Evolutionary conservation across 2,113 vertebrate species (phyloP).

Genomic region (Nesoenas mayeri): DNA sequence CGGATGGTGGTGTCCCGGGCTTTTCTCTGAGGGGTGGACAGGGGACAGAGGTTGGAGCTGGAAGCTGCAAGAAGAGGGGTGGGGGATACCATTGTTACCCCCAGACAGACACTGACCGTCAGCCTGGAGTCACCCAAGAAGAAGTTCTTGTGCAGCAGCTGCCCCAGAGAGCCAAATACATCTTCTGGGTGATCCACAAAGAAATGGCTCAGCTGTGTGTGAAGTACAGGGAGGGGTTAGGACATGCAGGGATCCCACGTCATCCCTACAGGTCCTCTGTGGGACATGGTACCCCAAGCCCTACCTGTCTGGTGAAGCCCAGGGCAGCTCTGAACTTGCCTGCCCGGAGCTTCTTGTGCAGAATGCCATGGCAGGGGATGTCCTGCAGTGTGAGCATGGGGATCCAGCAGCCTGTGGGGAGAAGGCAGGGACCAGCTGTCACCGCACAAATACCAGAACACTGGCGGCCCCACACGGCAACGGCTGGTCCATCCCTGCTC

Average conservation of each 20-base stretch:
- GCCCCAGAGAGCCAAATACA: conserved; percentile 10
- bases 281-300: rapidly evolving
- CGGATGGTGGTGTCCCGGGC: neutral
- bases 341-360: neutral
- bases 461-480: rapidly evolving
- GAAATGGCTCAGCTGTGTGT: neutral
- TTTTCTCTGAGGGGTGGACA: neutral
- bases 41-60: neutral
- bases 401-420: neutral
- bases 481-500: rapidly evolving
- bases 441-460: neutral
- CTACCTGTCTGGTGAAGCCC: conserved; percentile 43
- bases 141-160: conserved; percentile 34
- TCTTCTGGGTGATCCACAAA: conserved; percentile 58
- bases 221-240: rapidly evolving
- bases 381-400: neutral
- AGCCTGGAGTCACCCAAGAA: neutral
- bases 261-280: rapidly evolving
- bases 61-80: neutral
- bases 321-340: neutral
- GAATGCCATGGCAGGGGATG: neutral
- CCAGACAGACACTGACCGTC: neutral
- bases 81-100: rapidly evolving
- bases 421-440: rapidly evolving
- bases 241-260: rapidly evolving